These are phyloP conservation scores for Hippolais icterina DNA, from an alignment of 2,113 vertebrate genomes.

Conservation along the genomic window DNA sequence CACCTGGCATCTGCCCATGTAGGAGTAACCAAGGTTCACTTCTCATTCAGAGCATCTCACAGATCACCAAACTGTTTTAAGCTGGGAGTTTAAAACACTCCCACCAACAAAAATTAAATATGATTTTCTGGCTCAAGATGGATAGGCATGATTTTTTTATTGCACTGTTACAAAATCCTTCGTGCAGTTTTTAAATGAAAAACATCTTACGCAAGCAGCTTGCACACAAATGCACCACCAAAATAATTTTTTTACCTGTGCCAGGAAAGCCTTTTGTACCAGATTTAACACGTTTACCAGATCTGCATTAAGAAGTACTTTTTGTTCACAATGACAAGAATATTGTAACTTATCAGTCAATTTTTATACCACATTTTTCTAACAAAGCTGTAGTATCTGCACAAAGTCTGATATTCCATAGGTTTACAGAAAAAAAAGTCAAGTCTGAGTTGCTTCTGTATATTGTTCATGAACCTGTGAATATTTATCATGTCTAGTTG, in stretches of 20 bases:
- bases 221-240: neutral
- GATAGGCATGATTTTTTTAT: neutral
- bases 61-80: neutral
- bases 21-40: neutral
- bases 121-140: neutral
- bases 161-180: slow-evolving; percentile 1
- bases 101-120: neutral
- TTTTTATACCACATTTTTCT: neutral
- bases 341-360: neutral
- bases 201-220: neutral
- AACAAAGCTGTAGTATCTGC: neutral
- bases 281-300: neutral
- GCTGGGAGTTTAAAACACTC: neutral
- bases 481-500: neutral
- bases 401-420: neutral
- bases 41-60: neutral
- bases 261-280: neutral
- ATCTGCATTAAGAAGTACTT: neutral
- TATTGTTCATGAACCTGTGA: neutral
- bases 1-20: neutral
- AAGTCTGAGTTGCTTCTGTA: neutral
- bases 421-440: neutral
- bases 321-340: neutral
- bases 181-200: slow-evolving; percentile 20
- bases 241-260: neutral